These are phyloP conservation scores for Morbakka virulenta DNA, from an alignment of 30 jellyfish, hydroid and myxozoan species.

Conservation along the genomic window DNA sequence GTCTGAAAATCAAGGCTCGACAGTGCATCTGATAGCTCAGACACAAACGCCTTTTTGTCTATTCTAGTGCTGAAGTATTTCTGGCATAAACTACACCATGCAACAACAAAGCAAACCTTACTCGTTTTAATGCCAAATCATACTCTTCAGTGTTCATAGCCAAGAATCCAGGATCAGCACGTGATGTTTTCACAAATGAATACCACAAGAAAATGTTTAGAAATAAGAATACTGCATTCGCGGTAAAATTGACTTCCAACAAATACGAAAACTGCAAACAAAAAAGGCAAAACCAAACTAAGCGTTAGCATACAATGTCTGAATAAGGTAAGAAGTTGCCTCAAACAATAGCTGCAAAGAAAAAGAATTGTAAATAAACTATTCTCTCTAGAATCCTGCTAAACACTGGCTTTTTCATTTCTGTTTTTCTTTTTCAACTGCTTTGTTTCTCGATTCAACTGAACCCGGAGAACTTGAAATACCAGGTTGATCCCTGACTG, in stretches of 20 bases:
- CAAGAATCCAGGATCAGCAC: constrained; percentile 81
- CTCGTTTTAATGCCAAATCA: constrained; percentile 85
- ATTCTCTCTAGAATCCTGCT: no score
- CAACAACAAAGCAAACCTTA: background rate
- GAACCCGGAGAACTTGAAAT: no score
- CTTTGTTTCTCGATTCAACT: no score
- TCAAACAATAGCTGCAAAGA: background rate
- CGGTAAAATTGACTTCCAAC: constrained; percentile 39
- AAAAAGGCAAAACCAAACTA: background rate
- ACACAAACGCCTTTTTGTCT: no score
- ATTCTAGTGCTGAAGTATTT: no score
- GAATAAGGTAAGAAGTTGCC: background rate
- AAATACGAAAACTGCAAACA: constrained; percentile 51
- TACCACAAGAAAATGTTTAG: constrained; percentile 72
- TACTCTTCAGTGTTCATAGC: constrained; percentile 76
- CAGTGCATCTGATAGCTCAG: no score
- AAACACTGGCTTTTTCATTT: no score
- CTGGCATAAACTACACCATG: no score
- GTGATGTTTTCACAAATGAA: constrained; percentile 55
- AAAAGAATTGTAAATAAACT: no score
- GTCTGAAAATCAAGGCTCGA: no score
- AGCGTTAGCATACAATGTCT: background rate
- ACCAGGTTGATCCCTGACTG: no score
- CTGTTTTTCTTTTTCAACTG: no score
- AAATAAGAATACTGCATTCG: constrained; percentile 50